These are phyloP conservation scores for Oryctes rhinoceros DNA, from an alignment of 1,140 invertebrate genomes.

Conservation along the genomic window DNA sequence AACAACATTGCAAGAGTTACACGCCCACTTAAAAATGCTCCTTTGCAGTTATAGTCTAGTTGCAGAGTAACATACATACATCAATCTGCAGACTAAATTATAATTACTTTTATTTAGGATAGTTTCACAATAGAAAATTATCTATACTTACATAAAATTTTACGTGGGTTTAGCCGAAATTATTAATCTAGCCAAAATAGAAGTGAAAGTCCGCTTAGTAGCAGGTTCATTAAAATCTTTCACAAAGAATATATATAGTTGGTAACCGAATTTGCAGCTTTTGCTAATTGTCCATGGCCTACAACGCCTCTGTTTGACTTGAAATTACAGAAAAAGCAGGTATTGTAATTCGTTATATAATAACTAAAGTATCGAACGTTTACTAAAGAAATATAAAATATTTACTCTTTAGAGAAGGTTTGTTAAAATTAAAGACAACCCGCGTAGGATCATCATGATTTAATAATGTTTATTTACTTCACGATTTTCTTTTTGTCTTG, in stretches of 20 bases:
- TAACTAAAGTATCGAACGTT: not conserved
- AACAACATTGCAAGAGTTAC: no score
- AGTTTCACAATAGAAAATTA: not conserved
- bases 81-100: no score
- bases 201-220: not conserved
- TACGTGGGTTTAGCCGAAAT: conserved; percentile 6
- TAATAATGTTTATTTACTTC: no score
- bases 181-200: not conserved
- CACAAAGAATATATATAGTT: not conserved
- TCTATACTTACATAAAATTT: not conserved
- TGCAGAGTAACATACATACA: no score
- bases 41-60: no score
- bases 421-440: no score
- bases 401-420: not conserved
- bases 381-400: not conserved
- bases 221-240: not conserved
- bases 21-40: no score
- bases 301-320: conserved; percentile 9
- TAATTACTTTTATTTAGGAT: no score
- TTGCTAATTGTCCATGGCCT: conserved; percentile 16
- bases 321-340: not conserved
- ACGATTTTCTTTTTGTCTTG: no score
- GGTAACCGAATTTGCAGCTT: not conserved
- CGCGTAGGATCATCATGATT: no score
- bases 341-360: not conserved